Evolutionary conservation across 2,888 invertebrate species (phyloP).

Genomic region (Spodoptera exigua): DNA sequence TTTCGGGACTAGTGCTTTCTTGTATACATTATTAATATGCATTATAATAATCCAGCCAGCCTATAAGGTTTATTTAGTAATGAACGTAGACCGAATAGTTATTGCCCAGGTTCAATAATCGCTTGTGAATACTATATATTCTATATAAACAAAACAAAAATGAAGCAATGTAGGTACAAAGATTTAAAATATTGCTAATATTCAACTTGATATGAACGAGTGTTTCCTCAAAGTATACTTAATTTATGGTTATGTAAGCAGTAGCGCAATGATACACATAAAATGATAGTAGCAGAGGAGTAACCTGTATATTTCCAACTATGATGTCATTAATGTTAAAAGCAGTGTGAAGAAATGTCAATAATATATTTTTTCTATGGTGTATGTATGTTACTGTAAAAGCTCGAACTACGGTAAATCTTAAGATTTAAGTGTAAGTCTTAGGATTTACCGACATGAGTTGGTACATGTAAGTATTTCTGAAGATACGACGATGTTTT

Average conservation of each 20-base stretch:
- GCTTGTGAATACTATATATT: not conserved
- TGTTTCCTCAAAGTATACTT: constrained; percentile 44
- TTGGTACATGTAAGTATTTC: too few relatives aligned
- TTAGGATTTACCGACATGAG: too few relatives aligned
- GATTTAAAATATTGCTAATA: constrained; percentile 27
- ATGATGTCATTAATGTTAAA: constrained; percentile 41
- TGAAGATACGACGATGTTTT: too few relatives aligned
- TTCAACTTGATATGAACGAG: constrained; percentile 29
- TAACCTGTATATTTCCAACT: constrained; percentile 38
- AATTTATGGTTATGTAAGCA: constrained; percentile 43
- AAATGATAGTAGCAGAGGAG: constrained; percentile 39
- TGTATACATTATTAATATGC: too few relatives aligned
- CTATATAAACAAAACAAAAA: not conserved
- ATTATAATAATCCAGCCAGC: too few relatives aligned
- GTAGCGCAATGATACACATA: constrained; percentile 56
- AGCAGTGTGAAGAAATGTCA: constrained; percentile 28
- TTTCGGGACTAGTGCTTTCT: too few relatives aligned
- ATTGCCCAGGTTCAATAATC: too few relatives aligned
- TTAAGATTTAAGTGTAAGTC: too few relatives aligned
- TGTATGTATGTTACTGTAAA: too few relatives aligned
- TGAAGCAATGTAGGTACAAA: constrained; percentile 9
- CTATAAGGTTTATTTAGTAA: too few relatives aligned
- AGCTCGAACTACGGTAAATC: too few relatives aligned
- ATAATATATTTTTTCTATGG: constrained; percentile 24
- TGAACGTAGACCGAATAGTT: too few relatives aligned